Conservation (phyloP, 2,113 vertebrate genomes). For the Equus przewalskii region DNA sequence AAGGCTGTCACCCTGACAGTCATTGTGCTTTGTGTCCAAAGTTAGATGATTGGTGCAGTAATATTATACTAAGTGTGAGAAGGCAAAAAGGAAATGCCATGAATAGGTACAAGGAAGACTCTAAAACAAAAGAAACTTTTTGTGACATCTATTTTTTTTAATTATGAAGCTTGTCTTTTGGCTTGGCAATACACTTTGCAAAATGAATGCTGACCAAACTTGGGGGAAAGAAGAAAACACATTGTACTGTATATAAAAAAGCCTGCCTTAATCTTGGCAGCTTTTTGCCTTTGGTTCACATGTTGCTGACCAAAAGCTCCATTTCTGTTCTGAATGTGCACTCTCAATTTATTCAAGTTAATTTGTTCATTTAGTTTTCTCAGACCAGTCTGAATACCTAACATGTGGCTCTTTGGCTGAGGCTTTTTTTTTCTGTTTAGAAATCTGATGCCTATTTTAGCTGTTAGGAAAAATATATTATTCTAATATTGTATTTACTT, state of each 20-base stretch:
- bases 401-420: conserved; percentile 63
- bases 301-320: conserved; percentile 80
- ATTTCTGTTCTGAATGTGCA: conserved; percentile 77
- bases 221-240: neutral
- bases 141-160: conserved; percentile 42
- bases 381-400: conserved; percentile 51
- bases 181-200: conserved; percentile 76
- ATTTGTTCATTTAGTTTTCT: conserved; percentile 70
- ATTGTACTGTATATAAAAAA: conserved; percentile 59
- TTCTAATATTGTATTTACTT: conserved; percentile 40
- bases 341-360: conserved; percentile 70
- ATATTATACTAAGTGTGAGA: conserved; percentile 56
- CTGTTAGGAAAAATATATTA: conserved; percentile 57
- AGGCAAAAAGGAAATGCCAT: conserved; percentile 59
- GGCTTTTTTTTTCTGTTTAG: conserved; percentile 66
- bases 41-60: conserved; percentile 57
- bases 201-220: conserved; percentile 70
- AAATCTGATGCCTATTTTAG: conserved; percentile 63
- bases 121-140: conserved; percentile 57
- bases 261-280: conserved; percentile 73
- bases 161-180: conserved; percentile 72
- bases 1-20: conserved; percentile 89
- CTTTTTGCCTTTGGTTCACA: conserved; percentile 80
- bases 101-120: conserved; percentile 63
- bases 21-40: neutral